Conservation (phyloP, 2,797 vertebrate genomes). For the Tokudaia tokunoshimensis region DNA sequence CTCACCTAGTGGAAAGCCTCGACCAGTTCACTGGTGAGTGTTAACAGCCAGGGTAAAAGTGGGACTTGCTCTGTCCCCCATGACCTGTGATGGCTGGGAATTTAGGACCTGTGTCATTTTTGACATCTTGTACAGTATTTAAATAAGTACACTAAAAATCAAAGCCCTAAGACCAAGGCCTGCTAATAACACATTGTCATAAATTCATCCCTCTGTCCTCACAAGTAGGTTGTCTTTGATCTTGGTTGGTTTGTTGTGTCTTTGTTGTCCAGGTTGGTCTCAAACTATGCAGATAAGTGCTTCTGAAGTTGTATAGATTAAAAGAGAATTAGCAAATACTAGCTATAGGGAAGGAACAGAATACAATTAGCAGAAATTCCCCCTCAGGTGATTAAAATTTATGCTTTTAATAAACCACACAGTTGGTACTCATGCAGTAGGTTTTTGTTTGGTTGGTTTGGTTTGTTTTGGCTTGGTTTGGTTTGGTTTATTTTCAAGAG, state of each 20-base stretch:
- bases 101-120: background rate
- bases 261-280: background rate
- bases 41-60: background rate
- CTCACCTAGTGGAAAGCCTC: slow-evolving; percentile 93
- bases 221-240: background rate
- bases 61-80: background rate
- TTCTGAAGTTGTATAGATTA: background rate
- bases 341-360: background rate
- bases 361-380: background rate
- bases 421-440: background rate
- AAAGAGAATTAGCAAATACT: background rate
- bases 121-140: background rate
- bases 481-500: slow-evolving; percentile 25
- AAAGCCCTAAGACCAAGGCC: background rate
- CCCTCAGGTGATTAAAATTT: background rate
- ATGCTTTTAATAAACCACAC: background rate
- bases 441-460: background rate
- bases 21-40: slow-evolving; percentile 94
- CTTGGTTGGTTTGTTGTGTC: background rate
- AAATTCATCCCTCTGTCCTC: background rate
- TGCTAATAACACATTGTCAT: background rate
- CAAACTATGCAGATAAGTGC: background rate
- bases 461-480: background rate
- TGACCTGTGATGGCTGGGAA: background rate
- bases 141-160: background rate